These are phyloP conservation scores for Hypomecis atomaria DNA, from an alignment of 2,888 invertebrate genomes.

Conservation along the genomic window DNA sequence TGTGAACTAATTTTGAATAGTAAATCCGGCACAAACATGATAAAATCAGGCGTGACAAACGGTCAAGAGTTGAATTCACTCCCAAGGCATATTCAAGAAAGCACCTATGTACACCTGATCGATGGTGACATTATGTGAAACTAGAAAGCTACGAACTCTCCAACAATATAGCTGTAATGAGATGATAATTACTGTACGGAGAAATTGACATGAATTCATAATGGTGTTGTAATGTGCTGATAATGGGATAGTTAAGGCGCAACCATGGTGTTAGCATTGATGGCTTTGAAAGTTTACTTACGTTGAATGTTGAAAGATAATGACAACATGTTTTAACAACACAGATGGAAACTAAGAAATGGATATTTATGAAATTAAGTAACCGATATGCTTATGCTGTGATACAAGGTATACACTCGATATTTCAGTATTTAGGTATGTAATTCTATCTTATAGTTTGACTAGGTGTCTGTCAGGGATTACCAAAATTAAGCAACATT, in stretches of 20 bases:
- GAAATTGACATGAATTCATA: conserved; percentile 28
- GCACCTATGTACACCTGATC: conserved; percentile 2
- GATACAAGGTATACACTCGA: no score
- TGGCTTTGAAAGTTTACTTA: conserved; percentile 12
- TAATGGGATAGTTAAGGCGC: conserved; percentile 9
- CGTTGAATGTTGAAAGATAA: not conserved
- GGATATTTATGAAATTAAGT: no score
- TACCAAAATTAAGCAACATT: no score
- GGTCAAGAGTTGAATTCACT: not conserved
- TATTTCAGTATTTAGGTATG: no score
- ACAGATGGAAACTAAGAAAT: no score
- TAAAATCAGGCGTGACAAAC: not conserved
- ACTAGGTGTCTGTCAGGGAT: no score
- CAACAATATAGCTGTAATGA: conserved; percentile 26
- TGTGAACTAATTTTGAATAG: no score
- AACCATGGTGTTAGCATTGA: conserved; percentile 3
- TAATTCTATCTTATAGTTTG: no score
- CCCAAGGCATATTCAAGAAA: not conserved
- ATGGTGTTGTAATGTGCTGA: conserved; percentile 18
- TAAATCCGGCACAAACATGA: no score
- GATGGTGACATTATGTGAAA: conserved; percentile 16
- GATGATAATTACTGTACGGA: conserved; percentile 26
- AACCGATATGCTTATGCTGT: no score
- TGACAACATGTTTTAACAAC: not conserved
- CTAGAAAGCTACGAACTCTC: conserved; percentile 11